Conservation (phyloP, 2,113 vertebrate species). For the Myotis yumanensis region DNA sequence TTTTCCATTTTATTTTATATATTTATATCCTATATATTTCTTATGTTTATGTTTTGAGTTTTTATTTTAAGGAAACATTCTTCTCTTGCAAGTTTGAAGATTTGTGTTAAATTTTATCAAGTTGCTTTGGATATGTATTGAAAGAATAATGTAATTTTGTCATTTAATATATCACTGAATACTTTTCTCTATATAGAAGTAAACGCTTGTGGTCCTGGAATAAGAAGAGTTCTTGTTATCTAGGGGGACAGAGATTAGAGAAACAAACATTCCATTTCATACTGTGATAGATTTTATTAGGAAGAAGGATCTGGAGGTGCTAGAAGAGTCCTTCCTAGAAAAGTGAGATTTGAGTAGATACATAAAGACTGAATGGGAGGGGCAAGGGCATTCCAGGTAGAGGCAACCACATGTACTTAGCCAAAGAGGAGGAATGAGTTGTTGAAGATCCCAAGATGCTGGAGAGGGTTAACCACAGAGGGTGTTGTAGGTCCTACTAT, state of each 20-base stretch:
- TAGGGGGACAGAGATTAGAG: background rate
- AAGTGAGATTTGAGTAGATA: background rate
- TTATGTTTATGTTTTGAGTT: background rate
- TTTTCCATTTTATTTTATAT: background rate
- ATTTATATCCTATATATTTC: background rate
- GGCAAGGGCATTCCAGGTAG: background rate
- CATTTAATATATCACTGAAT: conserved; percentile 3
- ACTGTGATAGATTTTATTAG: background rate
- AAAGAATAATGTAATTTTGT: background rate
- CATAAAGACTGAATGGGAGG: background rate
- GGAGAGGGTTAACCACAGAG: background rate
- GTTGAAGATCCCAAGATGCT: background rate
- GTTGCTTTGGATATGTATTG: conserved; percentile 1
- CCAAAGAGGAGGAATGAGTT: background rate
- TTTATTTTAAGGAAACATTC: conserved; percentile 17
- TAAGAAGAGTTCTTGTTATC: background rate
- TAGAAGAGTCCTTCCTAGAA: background rate
- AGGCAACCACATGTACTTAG: background rate
- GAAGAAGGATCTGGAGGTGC: background rate
- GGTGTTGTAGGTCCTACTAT: background rate
- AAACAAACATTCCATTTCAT: conserved; percentile 1
- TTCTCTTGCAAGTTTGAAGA: conserved; percentile 38
- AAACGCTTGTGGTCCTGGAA: background rate
- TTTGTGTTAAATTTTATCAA: conserved; percentile 15
- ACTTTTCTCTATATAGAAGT: conserved; percentile 20